A percentile compares a stretch with the other conserved stretches of the same genome.
Evolutionary conservation across 2,797 vertebrate genomes (phyloP).

Genomic region (Neosilurus mollespiculum): DNA sequence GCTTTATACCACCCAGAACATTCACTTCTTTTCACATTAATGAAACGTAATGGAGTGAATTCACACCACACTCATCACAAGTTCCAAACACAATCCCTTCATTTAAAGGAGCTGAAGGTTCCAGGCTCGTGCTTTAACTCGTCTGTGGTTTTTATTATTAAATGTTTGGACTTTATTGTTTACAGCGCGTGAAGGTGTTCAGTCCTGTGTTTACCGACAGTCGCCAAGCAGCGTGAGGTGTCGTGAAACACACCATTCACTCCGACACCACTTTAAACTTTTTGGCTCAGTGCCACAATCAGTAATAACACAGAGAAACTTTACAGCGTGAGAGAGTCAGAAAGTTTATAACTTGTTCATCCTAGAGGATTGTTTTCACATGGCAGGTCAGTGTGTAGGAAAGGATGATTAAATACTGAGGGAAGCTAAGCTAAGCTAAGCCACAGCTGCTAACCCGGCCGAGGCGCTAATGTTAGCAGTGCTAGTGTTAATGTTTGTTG

Average conservation of each 20-base stretch:
- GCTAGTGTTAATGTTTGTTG: not conserved
- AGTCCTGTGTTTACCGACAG: not conserved
- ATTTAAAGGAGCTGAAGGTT: too few relatives aligned
- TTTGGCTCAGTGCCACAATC: not conserved
- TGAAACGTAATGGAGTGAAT: too few relatives aligned
- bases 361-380: not conserved
- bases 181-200: too few relatives aligned
- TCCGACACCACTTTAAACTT: conserved; percentile 1
- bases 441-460: not conserved
- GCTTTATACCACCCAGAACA: not conserved
- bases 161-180: not conserved
- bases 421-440: not conserved
- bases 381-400: not conserved
- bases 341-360: not conserved
- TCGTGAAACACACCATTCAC: conserved; percentile 2
- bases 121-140: too few relatives aligned
- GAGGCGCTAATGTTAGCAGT: not conserved
- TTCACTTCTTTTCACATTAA: not conserved
- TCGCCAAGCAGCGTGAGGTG: not conserved
- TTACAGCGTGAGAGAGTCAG: not conserved
- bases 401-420: not conserved
- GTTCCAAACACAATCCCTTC: too few relatives aligned
- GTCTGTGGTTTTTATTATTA: too few relatives aligned
- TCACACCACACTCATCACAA: not conserved
- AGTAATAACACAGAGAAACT: not conserved